phyloP scores from a whole-genome alignment of 2,888 invertebrate species.

The Seira sanloemensis region DNA sequence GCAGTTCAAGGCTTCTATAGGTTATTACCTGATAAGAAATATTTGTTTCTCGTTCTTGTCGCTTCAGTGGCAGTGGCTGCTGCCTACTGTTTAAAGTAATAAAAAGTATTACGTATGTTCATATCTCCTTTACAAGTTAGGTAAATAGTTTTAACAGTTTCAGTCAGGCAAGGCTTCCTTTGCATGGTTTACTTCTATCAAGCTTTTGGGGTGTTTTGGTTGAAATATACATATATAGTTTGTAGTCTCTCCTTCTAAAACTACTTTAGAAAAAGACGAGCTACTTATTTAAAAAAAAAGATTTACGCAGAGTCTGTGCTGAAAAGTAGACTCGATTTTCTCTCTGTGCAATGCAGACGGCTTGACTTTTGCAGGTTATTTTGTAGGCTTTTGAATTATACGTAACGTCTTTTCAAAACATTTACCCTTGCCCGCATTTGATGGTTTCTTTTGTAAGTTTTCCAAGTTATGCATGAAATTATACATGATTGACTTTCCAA shows the following conservation, averaged over 20 bases:
- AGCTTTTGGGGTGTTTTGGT: slow-evolving; percentile 35
- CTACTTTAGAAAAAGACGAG: not conserved
- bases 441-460: too few relatives aligned
- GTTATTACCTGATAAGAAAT: slow-evolving; percentile 72
- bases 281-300: not conserved
- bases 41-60: slow-evolving; percentile 67
- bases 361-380: too few relatives aligned
- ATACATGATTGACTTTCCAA: too few relatives aligned
- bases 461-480: too few relatives aligned
- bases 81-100: slow-evolving; percentile 58
- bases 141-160: slow-evolving; percentile 15
- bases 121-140: slow-evolving; percentile 20
- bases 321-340: too few relatives aligned
- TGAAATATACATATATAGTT: too few relatives aligned
- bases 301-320: too few relatives aligned
- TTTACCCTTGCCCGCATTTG: too few relatives aligned
- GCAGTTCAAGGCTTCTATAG: slow-evolving; percentile 72
- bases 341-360: too few relatives aligned
- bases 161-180: slow-evolving; percentile 35
- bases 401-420: too few relatives aligned
- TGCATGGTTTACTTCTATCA: slow-evolving; percentile 44
- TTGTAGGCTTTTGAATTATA: too few relatives aligned
- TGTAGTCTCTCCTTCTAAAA: slow-evolving; percentile 13
- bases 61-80: slow-evolving; percentile 62
- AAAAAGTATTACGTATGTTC: slow-evolving; percentile 51